A percentile compares a stretch with the other conserved stretches of the same genome.
Conservation (phyloP, 2,113 vertebrate species). For the Rhizomys pruinosus region DNA sequence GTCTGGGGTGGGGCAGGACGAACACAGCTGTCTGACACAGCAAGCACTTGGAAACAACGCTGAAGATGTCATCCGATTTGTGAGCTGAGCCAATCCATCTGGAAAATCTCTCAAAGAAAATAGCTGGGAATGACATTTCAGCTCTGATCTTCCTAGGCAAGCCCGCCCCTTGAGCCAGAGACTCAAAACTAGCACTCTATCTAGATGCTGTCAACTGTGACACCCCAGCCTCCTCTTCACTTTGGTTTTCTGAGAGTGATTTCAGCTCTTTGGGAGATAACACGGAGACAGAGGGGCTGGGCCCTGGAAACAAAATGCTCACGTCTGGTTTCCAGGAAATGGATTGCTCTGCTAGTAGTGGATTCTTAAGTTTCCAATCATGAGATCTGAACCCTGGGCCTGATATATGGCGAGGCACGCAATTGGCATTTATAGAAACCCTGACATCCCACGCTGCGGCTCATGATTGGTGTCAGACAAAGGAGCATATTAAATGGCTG, state of each 20-base stretch:
- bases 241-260: neutral
- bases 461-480: conserved; percentile 77
- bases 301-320: neutral
- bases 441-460: conserved; percentile 55
- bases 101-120: conserved; percentile 60
- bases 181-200: neutral
- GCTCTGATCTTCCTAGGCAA: conserved; percentile 36
- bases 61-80: conserved; percentile 45
- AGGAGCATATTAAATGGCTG: conserved; percentile 73
- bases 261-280: neutral
- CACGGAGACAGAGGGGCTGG: neutral
- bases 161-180: conserved; percentile 16
- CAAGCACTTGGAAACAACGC: conserved; percentile 34
- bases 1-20: neutral
- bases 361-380: conserved; percentile 57
- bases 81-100: conserved; percentile 57
- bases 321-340: conserved; percentile 58
- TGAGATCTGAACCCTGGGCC: conserved; percentile 67
- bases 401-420: conserved; percentile 18
- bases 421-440: conserved; percentile 66
- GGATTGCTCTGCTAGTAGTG: neutral
- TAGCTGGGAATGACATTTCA: conserved; percentile 64
- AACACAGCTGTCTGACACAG: conserved; percentile 71
- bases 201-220: conserved; percentile 26
- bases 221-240: neutral